These are phyloP conservation scores for Villa cingulata DNA, from an alignment of 2,888 invertebrate species.

Conservation along the genomic window DNA sequence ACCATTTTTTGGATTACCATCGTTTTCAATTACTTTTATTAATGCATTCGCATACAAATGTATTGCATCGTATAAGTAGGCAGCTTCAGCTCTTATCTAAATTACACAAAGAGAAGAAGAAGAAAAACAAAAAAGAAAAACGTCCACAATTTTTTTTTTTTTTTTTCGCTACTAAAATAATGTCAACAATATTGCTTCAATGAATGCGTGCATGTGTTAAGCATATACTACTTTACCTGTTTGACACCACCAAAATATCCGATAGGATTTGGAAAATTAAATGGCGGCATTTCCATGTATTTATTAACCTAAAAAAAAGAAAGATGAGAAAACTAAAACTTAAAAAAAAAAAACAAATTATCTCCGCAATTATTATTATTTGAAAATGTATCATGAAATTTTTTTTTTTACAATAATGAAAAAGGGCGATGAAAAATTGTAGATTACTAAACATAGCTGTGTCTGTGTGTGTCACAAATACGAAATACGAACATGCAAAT, in stretches of 20 bases:
- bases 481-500: too few species aligned
- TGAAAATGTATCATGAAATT: too few species aligned
- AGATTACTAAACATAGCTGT: too few species aligned
- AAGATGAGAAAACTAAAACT: neutral
- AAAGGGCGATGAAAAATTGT: too few species aligned
- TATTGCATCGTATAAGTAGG: conserved; percentile 87
- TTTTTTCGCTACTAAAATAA: too few species aligned
- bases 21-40: conserved; percentile 51
- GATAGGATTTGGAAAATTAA: conserved; percentile 73
- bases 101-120: neutral
- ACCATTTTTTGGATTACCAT: conserved; percentile 62
- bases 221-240: conserved; percentile 45
- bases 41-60: conserved; percentile 80
- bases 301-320: conserved; percentile 51
- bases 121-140: too few species aligned
- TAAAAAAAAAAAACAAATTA: neutral
- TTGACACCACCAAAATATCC: conserved; percentile 57
- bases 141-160: neutral
- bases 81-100: conserved; percentile 76
- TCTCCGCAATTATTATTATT: too few species aligned
- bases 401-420: too few species aligned
- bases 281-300: conserved; percentile 73
- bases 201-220: too few species aligned
- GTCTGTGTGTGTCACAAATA: too few species aligned
- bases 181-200: too few species aligned